Evolutionary conservation across 2,113 vertebrate genomes (phyloP).

Genomic region (Tretioscincus oriximinensis): DNA sequence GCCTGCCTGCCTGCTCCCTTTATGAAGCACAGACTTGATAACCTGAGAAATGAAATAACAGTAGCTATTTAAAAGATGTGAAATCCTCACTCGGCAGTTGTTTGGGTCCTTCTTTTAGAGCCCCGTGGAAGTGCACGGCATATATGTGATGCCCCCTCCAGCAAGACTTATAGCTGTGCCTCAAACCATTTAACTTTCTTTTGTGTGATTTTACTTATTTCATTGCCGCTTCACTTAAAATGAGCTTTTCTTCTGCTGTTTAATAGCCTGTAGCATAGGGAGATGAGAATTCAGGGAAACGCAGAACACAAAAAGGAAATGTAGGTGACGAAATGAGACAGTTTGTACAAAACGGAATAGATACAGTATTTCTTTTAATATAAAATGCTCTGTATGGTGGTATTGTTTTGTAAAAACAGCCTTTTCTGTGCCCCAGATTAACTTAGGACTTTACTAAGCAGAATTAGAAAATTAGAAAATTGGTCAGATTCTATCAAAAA

Average conservation of each 20-base stretch:
- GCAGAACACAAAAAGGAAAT: slow-evolving; percentile 25
- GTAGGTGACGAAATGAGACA: slow-evolving; percentile 31
- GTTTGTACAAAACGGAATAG: slow-evolving; percentile 17
- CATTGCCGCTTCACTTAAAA: slow-evolving; percentile 21
- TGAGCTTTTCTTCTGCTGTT: slow-evolving; percentile 28
- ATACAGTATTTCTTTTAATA: slow-evolving; percentile 32
- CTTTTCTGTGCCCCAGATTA: neutral
- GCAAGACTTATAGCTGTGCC: slow-evolving; percentile 17
- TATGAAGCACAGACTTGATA: slow-evolving; percentile 77
- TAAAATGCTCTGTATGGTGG: slow-evolving; percentile 8
- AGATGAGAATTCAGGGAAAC: slow-evolving; percentile 35
- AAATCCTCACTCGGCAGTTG: slow-evolving; percentile 49
- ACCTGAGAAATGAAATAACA: slow-evolving; percentile 72
- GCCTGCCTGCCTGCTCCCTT: slow-evolving; percentile 66
- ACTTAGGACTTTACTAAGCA: neutral
- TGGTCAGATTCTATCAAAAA: slow-evolving; percentile 7
- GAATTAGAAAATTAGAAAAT: slow-evolving; percentile 32
- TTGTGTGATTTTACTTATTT: slow-evolving; percentile 32
- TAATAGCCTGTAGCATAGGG: slow-evolving; percentile 20
- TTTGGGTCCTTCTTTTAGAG: slow-evolving; percentile 4
- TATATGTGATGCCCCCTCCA: slow-evolving; percentile 8
- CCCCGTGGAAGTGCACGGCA: slow-evolving; percentile 15
- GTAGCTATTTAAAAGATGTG: slow-evolving; percentile 52
- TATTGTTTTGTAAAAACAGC: neutral
- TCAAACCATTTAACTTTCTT: slow-evolving; percentile 37